Conservation (phyloP, 2,113 vertebrate genomes). For the Drymodes brunneopygia region DNA sequence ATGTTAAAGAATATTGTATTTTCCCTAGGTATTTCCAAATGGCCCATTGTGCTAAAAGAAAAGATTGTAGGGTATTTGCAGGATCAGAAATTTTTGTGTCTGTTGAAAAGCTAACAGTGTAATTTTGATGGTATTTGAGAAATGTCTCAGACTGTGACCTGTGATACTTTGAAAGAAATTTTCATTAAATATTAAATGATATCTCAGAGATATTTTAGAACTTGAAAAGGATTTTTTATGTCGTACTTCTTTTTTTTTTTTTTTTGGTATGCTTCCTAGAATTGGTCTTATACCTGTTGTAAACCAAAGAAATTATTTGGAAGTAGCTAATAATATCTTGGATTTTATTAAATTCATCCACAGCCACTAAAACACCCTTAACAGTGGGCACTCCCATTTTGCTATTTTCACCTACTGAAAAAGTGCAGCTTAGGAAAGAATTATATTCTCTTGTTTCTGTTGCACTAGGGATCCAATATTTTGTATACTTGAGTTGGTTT, state of each 20-base stretch:
- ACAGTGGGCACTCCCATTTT: background rate
- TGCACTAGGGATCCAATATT: background rate
- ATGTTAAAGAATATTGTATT: background rate
- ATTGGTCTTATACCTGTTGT: background rate
- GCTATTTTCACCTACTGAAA: background rate
- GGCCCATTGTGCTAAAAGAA: background rate
- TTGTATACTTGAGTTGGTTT: background rate
- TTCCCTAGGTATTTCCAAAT: slow-evolving; percentile 37
- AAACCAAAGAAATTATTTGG: background rate
- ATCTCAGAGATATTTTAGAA: background rate
- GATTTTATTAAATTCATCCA: background rate
- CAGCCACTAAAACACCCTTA: background rate
- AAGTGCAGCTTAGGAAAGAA: background rate
- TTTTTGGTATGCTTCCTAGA: background rate
- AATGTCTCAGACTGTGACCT: slow-evolving; percentile 1
- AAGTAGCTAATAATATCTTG: background rate
- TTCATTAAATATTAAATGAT: slow-evolving; percentile 4
- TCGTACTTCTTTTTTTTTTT: background rate
- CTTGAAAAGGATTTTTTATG: background rate
- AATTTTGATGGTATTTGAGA: slow-evolving; percentile 33
- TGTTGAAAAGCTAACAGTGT: slow-evolving; percentile 6
- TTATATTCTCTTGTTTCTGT: background rate
- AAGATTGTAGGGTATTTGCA: background rate
- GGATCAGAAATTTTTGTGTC: background rate
- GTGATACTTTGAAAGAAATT: background rate